Evolutionary conservation across 1,140 invertebrate genomes (phyloP), one percentile per base, ranked within the genome.

Genomic region (Zaprionus capensis): DNA sequence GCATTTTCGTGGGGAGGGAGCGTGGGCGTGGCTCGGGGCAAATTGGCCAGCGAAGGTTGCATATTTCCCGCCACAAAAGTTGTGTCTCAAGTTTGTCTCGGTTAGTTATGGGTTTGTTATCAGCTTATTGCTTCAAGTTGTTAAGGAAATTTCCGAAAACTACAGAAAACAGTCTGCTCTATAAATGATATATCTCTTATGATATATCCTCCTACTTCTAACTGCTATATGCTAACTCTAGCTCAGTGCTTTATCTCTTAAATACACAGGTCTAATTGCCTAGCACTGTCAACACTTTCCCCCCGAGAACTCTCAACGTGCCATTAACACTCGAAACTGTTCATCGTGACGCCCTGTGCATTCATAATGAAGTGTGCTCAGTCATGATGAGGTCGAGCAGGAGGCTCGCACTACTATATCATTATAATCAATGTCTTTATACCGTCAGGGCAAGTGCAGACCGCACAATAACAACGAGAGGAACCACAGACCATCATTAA

Each of bases 341-440:
- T 65, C 80, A 63, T 22, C 14, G 71, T 1, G 34, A 79, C 76
- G 67, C 76, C 65, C 56, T 57, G 4, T 73, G 46, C 65, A 78
- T 71, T 71, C 63, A 46, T 71, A 75, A 70, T 75, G 62, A 61
- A 78, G 65, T 62, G 65, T 62, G 49, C 38, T 2, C 15, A 24
- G 15, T 14, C 20, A 20, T 20, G 31, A 34, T 34, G 31, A 3
- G 9, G 9, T 11, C 9, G 31, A 34, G 31, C 0, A 34, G 31
- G 9, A 31, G 31, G 31, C 20, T 22, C 9, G 61, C 55, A 62
- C 57, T 55, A 34, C 51, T 17, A 56, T 71, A 78, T 80, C 53
- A 86, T 84, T 87, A 77, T 67, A 71, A 58, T 56, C 67, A 72
- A 78, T 88, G 84, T 80, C 77, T 83, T 88, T 58, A 81, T 78